Evolutionary conservation across 2,113 vertebrate genomes (phyloP), one percentile per base, ranked within the genome.

Genomic region (Oncorhynchus keta): DNA sequence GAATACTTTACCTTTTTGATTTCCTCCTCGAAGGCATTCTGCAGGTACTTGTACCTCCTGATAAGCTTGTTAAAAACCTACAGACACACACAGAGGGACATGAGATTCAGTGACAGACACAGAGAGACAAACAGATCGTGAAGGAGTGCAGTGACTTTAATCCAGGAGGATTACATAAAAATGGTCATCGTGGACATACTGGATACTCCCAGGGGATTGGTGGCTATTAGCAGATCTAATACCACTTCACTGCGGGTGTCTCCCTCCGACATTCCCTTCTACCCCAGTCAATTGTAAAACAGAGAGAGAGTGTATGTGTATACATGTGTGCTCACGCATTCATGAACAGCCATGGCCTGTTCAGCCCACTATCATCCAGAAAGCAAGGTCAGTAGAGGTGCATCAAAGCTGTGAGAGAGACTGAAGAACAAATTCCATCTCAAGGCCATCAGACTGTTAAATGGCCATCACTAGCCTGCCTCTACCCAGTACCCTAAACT

Each of bases 21-120:
- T 92, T 96, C 95, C 78, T 97, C 96, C 91, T 97, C 96, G 87
- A 97, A 97, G 64, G 94, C 95, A 82, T 97, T 97, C 92, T 97
- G 96, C 89, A 97, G 90, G 81, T 97, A 97, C 80, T 97, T 97
- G 61, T 97, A 97, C 92, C 96, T 95, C 91, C 96, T 94, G 90
- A 97, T 97, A 74, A 97, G 94, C 88, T 97, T 97, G 90, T 95
- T 95, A 90, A 97, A 97, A 89, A 97, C 96, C 96, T 97, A 90
- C 7, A 69, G 75, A 89, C 2, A 86, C 5, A 87, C 20, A 79
- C 39, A 20, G n/a, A 28, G 68, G 68, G 2, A 4, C 5, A 73
- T 84, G 76, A 12, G 80, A 22, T 67, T 12, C 24, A 24, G 24
- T 67, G 24, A 66, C 22, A 11, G 14, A 45, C 39, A 71, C 11